Base-by-base conservation (phyloP, 2,797 vertebrate genomes). In the Rallus crepitans region DNA sequence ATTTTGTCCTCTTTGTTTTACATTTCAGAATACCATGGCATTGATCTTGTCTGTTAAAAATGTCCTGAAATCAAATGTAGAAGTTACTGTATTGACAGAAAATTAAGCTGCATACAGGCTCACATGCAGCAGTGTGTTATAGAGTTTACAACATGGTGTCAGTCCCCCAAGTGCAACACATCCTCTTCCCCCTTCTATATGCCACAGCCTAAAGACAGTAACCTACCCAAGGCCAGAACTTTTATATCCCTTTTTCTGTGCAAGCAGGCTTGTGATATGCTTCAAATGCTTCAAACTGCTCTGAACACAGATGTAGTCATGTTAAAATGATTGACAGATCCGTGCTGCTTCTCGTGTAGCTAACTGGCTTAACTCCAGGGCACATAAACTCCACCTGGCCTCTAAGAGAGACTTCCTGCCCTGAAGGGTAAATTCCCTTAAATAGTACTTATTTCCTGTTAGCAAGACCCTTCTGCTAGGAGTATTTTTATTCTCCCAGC, bases 111-210 rank as follows among this genome's bases (percentile, higher is more conserved):
- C 5, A 16, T 1, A 0, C 18, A 78, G 15, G 8, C 25, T 87
- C 39, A 75, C 48, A 78, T 0, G 0, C 30, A 70, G 7, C 30
- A 47, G 14, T 6, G 5, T 31, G 10, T 45, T 77, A 39, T 1
- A 88, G 24, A 27, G 12, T 10, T 64, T 42, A 27, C 0, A 3
- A 13, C 6, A 2, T 11, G 0, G 1, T 60, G 52, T 37, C 69
- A 42, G 33, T 48, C 7, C 15, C 39, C 5, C 7, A 25, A 28
- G 27, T 3, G 31, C n/a, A 71, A 16, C 35, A 39, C 14, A 37
- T 39, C 13, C 7, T 56, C 15, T 7, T 71, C 24, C 21, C 64
- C 24, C 21, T 73, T 0, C 0, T 56, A 31, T 60, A 83, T 63
- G 5, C 14, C 12, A 13, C 21, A 60, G 35, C 14, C 30, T 70